phyloP scores from a whole-genome alignment of 2,888 invertebrate species.

The Monopis laevigella region DNA sequence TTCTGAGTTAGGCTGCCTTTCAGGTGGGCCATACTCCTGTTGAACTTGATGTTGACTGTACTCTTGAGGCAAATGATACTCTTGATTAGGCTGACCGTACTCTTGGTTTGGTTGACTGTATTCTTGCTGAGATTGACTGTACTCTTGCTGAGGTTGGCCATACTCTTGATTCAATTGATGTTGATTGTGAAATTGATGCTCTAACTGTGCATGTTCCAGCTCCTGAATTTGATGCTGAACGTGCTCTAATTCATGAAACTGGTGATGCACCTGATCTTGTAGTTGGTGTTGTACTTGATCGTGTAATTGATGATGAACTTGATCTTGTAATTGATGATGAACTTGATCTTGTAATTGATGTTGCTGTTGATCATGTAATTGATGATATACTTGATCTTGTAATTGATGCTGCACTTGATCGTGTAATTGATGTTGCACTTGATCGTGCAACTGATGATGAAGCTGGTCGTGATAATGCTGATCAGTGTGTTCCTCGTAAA shows the following conservation, averaged over 20 bases:
- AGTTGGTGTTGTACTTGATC: constrained; percentile 47
- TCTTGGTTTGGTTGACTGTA: constrained; percentile 25
- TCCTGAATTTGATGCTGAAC: constrained; percentile 11
- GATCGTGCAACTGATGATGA: constrained; percentile 7
- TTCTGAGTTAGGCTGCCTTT: constrained; percentile 22
- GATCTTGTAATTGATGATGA: constrained; percentile 6
- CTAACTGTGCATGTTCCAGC: constrained; percentile 1
- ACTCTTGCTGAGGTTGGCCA: constrained; percentile 14
- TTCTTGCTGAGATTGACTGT: constrained; percentile 1
- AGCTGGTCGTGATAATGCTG: constrained; percentile 18
- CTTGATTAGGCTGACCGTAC: constrained; percentile 26
- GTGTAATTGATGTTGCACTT: neutral
- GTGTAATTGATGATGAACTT: neutral
- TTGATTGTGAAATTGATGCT: constrained; percentile 45
- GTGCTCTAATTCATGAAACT: constrained; percentile 27
- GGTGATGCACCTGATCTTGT: constrained; percentile 50
- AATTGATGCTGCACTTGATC: constrained; percentile 47
- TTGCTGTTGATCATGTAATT: constrained; percentile 30
- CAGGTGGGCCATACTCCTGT: constrained; percentile 20
- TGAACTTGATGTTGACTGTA: constrained; percentile 24
- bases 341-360: constrained; percentile 2
- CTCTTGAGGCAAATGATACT: constrained; percentile 24
- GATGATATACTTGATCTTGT: constrained; percentile 50
- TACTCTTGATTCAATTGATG: constrained; percentile 28
- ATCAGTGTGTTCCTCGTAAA: constrained; percentile 44